A percentile compares a stretch with the other conserved stretches of the same genome.
These are phyloP conservation scores for Horisme vitalbata DNA, from an alignment of 2,888 invertebrate genomes.

Conservation along the genomic window DNA sequence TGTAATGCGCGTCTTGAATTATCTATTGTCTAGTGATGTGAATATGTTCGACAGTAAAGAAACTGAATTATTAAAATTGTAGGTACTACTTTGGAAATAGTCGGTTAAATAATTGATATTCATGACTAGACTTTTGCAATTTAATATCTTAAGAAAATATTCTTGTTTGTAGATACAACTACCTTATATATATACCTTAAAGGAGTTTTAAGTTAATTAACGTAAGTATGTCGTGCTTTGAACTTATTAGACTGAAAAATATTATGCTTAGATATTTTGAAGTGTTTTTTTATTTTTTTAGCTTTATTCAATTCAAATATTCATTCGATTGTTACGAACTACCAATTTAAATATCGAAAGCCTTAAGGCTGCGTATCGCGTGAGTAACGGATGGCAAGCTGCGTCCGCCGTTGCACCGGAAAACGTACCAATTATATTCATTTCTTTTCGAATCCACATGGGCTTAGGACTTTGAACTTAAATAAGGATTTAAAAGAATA, in stretches of 20 bases:
- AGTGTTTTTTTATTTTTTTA: too few species aligned
- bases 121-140: too few species aligned
- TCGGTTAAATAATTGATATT: neutral
- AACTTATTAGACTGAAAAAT: too few species aligned
- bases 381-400: slow-evolving; percentile 61
- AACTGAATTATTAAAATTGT: neutral
- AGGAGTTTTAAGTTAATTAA: too few species aligned
- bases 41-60: slow-evolving; percentile 19
- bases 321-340: too few species aligned
- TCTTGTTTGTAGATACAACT: too few species aligned
- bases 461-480: slow-evolving; percentile 8
- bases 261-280: too few species aligned
- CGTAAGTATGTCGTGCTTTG: too few species aligned
- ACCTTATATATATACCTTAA: too few species aligned
- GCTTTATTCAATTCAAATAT: too few species aligned
- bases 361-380: slow-evolving; percentile 19
- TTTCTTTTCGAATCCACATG: slow-evolving; percentile 33
- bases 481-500: neutral
- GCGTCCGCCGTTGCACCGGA: slow-evolving; percentile 57
- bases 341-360: neutral
- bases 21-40: slow-evolving; percentile 51
- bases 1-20: slow-evolving; percentile 55
- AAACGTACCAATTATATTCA: slow-evolving; percentile 43
- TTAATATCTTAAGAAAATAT: too few species aligned
- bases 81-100: neutral